Evolutionary conservation across 1,140 invertebrate genomes (phyloP).

Genomic region (Cotesia typhae): DNA sequence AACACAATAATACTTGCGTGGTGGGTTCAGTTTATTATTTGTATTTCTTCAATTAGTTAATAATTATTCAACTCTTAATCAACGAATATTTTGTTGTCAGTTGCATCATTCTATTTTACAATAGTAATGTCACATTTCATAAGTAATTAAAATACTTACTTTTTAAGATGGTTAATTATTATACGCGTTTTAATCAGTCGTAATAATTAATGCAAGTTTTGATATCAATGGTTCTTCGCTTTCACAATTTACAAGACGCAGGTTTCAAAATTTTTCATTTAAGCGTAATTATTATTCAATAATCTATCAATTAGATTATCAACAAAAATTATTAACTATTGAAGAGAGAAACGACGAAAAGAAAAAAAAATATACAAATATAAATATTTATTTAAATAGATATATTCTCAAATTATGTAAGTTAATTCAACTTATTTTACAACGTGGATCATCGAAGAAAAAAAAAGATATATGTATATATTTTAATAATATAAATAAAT

Average conservation of each 20-base stretch:
- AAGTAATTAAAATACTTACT: slow-evolving; percentile 33
- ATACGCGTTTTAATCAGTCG: slow-evolving; percentile 30
- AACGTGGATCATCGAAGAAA: too few species aligned
- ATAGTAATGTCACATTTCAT: slow-evolving; percentile 37
- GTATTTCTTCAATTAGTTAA: slow-evolving; percentile 2
- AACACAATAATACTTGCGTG: slow-evolving; percentile 67
- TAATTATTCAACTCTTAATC: slow-evolving; percentile 11
- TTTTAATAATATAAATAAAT: background rate
- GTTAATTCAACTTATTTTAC: background rate
- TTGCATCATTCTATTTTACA: slow-evolving; percentile 46
- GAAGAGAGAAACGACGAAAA: background rate
- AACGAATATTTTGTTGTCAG: slow-evolving; percentile 51
- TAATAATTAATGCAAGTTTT: slow-evolving; percentile 16
- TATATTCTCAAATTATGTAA: background rate
- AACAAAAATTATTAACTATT: background rate
- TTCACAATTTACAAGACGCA: background rate
- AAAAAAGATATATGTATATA: too few species aligned
- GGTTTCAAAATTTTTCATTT: background rate
- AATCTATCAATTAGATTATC: background rate
- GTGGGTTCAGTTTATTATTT: slow-evolving; percentile 48
- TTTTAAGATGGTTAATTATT: slow-evolving; percentile 30
- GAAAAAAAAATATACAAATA: background rate
- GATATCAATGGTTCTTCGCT: background rate
- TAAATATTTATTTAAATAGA: background rate
- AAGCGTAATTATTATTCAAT: slow-evolving; percentile 18